Base-by-base conservation (phyloP, 2,113 vertebrate species). In the Apodemus speciosus region DNA sequence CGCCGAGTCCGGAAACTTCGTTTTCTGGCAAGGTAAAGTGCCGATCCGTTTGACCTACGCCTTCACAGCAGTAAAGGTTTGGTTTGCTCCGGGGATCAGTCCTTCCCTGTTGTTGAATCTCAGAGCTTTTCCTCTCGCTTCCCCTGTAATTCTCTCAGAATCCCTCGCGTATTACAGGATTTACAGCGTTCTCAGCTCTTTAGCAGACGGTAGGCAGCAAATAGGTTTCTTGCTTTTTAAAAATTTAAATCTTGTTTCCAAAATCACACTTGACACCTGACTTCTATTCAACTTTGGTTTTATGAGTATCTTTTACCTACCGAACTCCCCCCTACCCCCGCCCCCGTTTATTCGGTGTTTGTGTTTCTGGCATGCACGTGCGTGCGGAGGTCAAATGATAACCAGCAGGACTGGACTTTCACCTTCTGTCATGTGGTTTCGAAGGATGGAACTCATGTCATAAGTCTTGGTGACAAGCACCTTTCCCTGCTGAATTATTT, bases 21-120 rank as follows among this genome's bases (percentile, higher is more conserved):
- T 98, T 77, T 99, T 99, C 97, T 99, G 99, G 99, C 99, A 99
- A 99, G 99, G 99, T 99, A 99, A 98, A 68, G 85, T 81, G 96
- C 88, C 85, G 40, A 46, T 92, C 53, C 94, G 1, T 88, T 18
- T 95, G 89, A 56, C 46, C 68, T 88, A 56, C 32, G 1, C 66
- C 35, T 96, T 71, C 43, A 3, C 81, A 87, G 72, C 75, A 25
- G 16, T 69, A 32, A 9, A 75, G 60, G 62, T n/a, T n/a, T n/a
- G n/a, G n/a, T n/a, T n/a, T n/a, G n/a, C n/a, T n/a, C n/a, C n/a
- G n/a, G n/a, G n/a, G n/a, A 43, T 51, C 69, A 21, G 53, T 66
- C 0, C 0, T 23, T 81, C 80, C 40, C 49, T 32, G 30, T n/a
- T 2, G 21, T 53, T 69, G 75, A 38, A 56, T 91, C 60, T 72